Percentiles rank a stretch among this genome's conserved stretches.
These are phyloP conservation scores for Cosmia trapezina DNA, from an alignment of 2,888 invertebrate genomes.

Conservation along the genomic window DNA sequence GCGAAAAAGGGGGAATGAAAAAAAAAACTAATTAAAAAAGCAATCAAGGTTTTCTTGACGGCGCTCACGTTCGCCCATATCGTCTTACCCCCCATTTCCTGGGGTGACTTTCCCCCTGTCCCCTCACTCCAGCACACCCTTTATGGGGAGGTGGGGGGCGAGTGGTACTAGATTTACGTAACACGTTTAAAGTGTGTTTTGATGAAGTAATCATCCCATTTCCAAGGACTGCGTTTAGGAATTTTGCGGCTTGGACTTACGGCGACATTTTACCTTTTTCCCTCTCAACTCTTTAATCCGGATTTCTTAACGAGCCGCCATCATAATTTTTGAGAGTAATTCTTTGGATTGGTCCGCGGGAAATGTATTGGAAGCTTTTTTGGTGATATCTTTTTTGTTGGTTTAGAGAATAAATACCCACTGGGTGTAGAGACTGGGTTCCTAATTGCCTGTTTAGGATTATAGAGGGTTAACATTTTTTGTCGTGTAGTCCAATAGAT, in stretches of 20 bases:
- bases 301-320: constrained; percentile 85
- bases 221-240: constrained; percentile 89
- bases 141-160: constrained; percentile 80
- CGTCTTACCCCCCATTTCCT: constrained; percentile 89
- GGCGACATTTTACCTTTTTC: constrained; percentile 79
- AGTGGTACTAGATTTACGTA: constrained; percentile 90
- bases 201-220: constrained; percentile 91
- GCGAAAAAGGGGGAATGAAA: constrained; percentile 89
- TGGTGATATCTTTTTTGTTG: constrained; percentile 48
- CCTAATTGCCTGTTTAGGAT: constrained; percentile 58
- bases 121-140: constrained; percentile 79
- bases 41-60: constrained; percentile 91
- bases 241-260: constrained; percentile 86
- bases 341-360: constrained; percentile 71
- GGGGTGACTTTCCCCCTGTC: constrained; percentile 75
- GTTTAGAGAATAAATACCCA: constrained; percentile 24
- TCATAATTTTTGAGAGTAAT: constrained; percentile 80
- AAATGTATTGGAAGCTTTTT: constrained; percentile 75
- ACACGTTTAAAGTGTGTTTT: constrained; percentile 91
- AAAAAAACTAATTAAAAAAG: constrained; percentile 91
- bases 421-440: no score
- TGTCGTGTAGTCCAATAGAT: no score
- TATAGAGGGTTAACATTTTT: constrained; percentile 20
- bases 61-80: constrained; percentile 91
- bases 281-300: constrained; percentile 86